Conservation (phyloP, 2,113 vertebrate genomes). For the Candoia aspera region DNA sequence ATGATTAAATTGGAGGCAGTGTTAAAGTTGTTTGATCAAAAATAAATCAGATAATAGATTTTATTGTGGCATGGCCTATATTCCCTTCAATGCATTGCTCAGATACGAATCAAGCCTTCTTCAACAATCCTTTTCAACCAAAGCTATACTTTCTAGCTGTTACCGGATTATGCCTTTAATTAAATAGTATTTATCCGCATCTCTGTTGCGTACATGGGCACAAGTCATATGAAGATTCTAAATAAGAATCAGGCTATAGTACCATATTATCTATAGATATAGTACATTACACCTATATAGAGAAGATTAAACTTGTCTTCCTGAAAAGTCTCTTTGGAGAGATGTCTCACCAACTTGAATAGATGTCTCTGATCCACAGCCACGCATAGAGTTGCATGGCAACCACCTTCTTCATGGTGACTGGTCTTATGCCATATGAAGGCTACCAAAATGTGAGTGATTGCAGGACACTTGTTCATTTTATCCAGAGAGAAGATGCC, state of each 20-base stretch:
- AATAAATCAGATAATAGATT: neutral
- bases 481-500: neutral
- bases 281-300: neutral
- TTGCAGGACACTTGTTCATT: neutral
- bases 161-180: neutral
- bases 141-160: neutral
- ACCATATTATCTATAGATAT: neutral
- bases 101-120: neutral
- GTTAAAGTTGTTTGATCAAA: neutral
- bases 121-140: neutral
- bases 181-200: neutral
- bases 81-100: neutral
- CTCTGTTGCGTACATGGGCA: neutral
- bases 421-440: neutral
- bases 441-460: neutral
- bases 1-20: neutral
- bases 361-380: neutral
- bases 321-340: neutral
- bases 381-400: neutral
- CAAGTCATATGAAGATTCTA: neutral
- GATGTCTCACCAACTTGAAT: neutral
- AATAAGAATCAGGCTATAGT: neutral
- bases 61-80: neutral
- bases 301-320: neutral
- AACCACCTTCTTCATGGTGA: neutral